phyloP scores from a whole-genome alignment of 2,888 invertebrate genomes.

The Erpobdella octoculata region DNA sequence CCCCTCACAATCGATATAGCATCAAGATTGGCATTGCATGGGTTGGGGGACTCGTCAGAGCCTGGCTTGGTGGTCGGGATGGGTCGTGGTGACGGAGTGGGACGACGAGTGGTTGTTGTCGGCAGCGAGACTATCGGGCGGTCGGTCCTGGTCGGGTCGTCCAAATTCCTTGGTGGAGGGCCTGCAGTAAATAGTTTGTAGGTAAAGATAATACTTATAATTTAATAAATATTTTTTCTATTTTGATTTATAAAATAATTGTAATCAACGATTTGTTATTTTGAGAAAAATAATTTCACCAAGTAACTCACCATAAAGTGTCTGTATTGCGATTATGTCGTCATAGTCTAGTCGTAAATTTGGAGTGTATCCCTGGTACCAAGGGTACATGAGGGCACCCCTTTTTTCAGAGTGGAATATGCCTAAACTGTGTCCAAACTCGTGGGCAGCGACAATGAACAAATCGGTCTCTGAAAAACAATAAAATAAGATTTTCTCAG shows the following conservation, averaged over 20 bases:
- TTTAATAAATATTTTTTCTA: no score
- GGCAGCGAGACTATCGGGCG: background rate
- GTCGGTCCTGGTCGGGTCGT: no score
- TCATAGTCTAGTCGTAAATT: constrained; percentile 38
- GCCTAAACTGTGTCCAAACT: constrained; percentile 50
- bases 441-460: constrained; percentile 62
- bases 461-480: constrained; percentile 58
- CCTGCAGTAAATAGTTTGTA: background rate
- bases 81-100: background rate
- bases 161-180: background rate
- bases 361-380: constrained; percentile 45
- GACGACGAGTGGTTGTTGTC: background rate
- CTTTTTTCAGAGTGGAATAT: constrained; percentile 34
- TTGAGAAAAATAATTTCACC: background rate
- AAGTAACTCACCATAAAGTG: constrained; percentile 31
- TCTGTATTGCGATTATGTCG: constrained; percentile 33
- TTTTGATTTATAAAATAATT: no score
- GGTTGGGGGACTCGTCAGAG: constrained; percentile 59
- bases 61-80: background rate
- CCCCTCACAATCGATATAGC: constrained; percentile 79
- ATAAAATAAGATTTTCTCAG: background rate
- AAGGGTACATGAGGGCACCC: constrained; percentile 50
- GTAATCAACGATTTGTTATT: no score
- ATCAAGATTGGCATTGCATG: constrained; percentile 80
- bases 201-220: background rate